Evolutionary conservation across 64 coral and sea anemone species (phyloP).

Genomic region (Astreopora myriophthalma): DNA sequence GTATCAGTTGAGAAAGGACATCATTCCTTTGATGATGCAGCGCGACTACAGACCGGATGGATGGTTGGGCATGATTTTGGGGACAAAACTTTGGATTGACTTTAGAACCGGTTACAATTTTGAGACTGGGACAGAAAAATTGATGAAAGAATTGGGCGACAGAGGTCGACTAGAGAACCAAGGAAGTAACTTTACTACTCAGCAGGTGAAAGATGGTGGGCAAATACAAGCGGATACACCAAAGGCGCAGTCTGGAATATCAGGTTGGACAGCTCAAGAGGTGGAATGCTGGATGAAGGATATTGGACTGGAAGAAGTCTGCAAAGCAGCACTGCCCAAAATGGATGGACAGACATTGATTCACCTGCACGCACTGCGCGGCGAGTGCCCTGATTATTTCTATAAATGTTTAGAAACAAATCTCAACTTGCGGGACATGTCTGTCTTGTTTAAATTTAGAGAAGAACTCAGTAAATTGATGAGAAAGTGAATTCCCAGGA

Average conservation of each 20-base stretch:
- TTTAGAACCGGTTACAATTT: conserved; percentile 36
- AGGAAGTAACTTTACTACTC: neutral
- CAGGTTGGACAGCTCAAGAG: conserved; percentile 43
- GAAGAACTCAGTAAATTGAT: conserved; percentile 65
- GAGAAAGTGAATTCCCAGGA: neutral
- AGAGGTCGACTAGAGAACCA: neutral
- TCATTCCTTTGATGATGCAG: conserved; percentile 60
- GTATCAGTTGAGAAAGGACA: conserved; percentile 63
- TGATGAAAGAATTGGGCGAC: conserved; percentile 27
- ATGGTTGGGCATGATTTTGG: conserved; percentile 45
- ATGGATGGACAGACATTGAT: conserved; percentile 60
- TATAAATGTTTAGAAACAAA: conserved; percentile 61
- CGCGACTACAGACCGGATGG: conserved; percentile 44
- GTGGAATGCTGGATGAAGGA: conserved; percentile 65
- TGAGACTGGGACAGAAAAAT: neutral
- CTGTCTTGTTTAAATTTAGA: conserved; percentile 71
- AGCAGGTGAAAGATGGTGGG: neutral
- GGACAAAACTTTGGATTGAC: conserved; percentile 41
- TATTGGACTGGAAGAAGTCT: conserved; percentile 27
- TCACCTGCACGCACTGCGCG: conserved; percentile 50
- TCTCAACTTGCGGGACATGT: conserved; percentile 54
- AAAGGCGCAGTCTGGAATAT: neutral
- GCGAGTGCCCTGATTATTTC: conserved; percentile 75
- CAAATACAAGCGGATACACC: neutral
- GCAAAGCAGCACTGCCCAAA: conserved; percentile 55